phyloP scores from a whole-genome alignment of 2,797 vertebrate species.

The Pantherophis vulpinus region DNA sequence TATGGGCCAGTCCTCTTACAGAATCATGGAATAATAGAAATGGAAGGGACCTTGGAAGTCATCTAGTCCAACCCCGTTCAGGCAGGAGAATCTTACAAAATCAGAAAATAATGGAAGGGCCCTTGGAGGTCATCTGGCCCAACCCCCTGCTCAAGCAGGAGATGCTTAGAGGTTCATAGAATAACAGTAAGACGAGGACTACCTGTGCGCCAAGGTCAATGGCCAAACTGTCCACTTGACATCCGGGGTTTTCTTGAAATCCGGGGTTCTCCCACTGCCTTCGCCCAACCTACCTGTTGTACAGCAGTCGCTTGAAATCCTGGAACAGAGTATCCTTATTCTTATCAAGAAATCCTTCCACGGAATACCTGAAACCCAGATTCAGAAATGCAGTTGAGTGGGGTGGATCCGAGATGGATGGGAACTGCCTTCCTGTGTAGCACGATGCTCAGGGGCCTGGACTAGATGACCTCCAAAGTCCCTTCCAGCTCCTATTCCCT shows the following conservation, averaged over 20 bases:
- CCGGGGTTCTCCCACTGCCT: too few relatives aligned
- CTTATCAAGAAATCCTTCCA: conserved; percentile 91
- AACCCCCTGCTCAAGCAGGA: background rate
- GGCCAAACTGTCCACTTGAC: background rate
- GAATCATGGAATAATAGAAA: too few relatives aligned
- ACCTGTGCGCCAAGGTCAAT: background rate
- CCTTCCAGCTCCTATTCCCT: too few relatives aligned
- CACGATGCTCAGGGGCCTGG: too few relatives aligned
- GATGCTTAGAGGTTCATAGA: background rate
- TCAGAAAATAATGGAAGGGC: too few relatives aligned
- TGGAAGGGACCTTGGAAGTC: background rate
- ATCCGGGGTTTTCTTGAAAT: background rate
- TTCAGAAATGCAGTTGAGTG: background rate
- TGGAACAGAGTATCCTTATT: conserved; percentile 94
- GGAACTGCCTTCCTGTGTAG: too few relatives aligned
- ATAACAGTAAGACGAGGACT: background rate
- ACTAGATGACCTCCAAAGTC: too few relatives aligned
- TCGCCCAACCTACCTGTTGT: conserved; percentile 67
- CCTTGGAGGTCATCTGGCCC: background rate
- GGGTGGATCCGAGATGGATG: background rate
- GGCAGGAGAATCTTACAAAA: background rate
- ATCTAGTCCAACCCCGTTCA: too few relatives aligned
- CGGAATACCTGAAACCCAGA: conserved; percentile 79
- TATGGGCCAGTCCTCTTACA: too few relatives aligned
- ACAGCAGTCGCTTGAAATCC: conserved; percentile 92